Conservation (phyloP, 2,888 invertebrate species). For the Plebejus melissa region DNA sequence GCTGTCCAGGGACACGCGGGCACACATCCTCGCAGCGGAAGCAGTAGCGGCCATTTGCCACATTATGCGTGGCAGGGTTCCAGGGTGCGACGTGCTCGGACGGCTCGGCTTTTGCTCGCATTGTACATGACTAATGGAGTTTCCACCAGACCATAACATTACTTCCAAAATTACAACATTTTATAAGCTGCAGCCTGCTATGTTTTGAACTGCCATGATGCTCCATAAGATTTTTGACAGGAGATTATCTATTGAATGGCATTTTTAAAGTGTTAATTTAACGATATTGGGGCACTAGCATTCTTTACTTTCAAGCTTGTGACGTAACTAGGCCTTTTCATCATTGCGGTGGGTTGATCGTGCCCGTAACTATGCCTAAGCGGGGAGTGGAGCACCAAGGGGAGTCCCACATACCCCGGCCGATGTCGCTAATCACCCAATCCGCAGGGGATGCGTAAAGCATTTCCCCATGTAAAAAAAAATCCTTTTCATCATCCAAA, state of each 20-base stretch:
- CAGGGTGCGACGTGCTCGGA: constrained; percentile 37
- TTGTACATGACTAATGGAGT: constrained; percentile 32
- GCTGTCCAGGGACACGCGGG: constrained; percentile 32
- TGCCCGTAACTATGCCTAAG: too few species aligned
- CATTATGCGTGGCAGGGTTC: constrained; percentile 56
- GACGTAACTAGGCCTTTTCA: too few species aligned
- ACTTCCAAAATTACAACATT: background rate
- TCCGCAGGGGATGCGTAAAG: too few species aligned
- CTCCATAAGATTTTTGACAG: background rate
- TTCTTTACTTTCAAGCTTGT: too few species aligned
- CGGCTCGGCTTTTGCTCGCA: constrained; percentile 24
- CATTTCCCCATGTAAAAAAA: too few species aligned
- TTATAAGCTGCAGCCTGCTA: background rate
- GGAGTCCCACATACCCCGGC: too few species aligned
- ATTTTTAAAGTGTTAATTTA: background rate
- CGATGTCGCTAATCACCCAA: too few species aligned
- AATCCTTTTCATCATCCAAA: too few species aligned
- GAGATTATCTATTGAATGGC: background rate
- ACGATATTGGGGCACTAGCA: too few species aligned
- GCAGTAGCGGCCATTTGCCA: constrained; percentile 54
- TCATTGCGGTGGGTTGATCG: too few species aligned
- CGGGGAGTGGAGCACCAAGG: too few species aligned
- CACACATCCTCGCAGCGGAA: constrained; percentile 44
- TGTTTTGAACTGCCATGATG: background rate
- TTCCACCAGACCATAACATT: constrained; percentile 6